Base-by-base conservation (phyloP, 2,888 invertebrate genomes). In the Brachypalpus laphriformis region DNA sequence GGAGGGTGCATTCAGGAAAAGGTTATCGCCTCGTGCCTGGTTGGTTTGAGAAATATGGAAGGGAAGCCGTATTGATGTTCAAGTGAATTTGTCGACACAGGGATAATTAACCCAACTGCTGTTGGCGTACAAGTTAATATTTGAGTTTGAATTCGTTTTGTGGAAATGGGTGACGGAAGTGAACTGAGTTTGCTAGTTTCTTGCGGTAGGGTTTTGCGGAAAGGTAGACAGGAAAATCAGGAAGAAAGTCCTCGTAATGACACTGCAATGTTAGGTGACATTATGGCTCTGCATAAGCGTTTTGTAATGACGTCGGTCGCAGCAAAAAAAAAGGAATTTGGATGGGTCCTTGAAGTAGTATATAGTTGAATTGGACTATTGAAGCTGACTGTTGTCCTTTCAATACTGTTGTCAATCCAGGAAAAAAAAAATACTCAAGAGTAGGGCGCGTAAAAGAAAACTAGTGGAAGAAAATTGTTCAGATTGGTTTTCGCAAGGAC, bases 1-100 rank as follows among this genome's bases (percentile, higher is more conserved):
- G 31, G 31, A 56, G 66, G 63, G 81, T 47, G 16, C 37, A n/a
- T 74, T 49, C 51, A n/a, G 16, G 37, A 40, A 72, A 68, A 45
- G 37, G 40, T 66, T 47, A 34, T 51, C 49, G 56, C 37, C 56
- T 28, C 9, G n/a, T 8, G 6, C 3, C 8, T 59, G 22, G 51
- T 20, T 49, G 49, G n/a, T n/a, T n/a, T n/a, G n/a, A n/a, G n/a
- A n/a, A n/a, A n/a, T 66, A 8, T 16, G 11, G 54, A 66, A 54
- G 57, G 63, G 82, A 82, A 82, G 76, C 77, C 82, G 20, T 65
- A 76, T 65, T 65, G 71, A 65, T 76, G 70, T 28, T 42, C 14
- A 45, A 71, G 66, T 63, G 51, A 71, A 71, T 59, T 76, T 65
- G 76, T 76, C 59, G 16, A 71, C 82, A 70, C 18, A 72, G 65